Base-by-base conservation (phyloP, 2,113 vertebrate species). In the Bos indicus region DNA sequence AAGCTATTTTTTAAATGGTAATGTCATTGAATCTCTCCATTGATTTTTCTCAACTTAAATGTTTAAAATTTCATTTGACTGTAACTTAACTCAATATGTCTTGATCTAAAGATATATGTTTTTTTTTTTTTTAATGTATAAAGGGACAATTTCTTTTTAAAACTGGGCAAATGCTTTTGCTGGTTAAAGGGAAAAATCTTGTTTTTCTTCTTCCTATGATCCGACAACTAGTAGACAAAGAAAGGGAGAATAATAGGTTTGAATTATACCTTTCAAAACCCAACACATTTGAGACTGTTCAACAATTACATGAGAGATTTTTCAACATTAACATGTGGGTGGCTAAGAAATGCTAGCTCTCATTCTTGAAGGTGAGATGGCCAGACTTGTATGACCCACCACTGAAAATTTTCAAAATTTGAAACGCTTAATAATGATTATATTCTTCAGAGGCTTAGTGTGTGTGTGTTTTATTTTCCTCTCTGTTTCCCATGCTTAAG, bases 231-330 rank as follows among this genome's bases (percentile, higher is more conserved):
- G 97, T 98, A 98, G 98, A 98, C 98, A 98, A 97, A 98, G 98
- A 97, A 98, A 98, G 51, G 89, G 92, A 97, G 97, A 98, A 99
- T 98, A 98, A 99, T 98, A 98, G 97, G 95, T 98, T 98, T 98
- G 98, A 99, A 99, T 98, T 98, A 98, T 98, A 98, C 98, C 98
- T 98, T 98, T 97, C 95, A 98, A 99, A 99, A 98, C 96, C 40
- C 96, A 98, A 98, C 89, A 98, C 96, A 98, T 98, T 98, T 99
- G 98, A 99, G 98, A 98, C 97, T 98, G 96, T 98, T 98, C 95
- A 97, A 84, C 96, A 98, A 98, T 98, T 98, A 98, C 94, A 97
- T 90, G 95, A 98, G 96, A 98, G 74, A 97, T 98, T 98, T 98
- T 95, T 98, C 96, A 98, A 97, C 96, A 98, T 98, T 98, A 98